Base-by-base conservation (phyloP, 1,140 invertebrate species). In the Leptinotarsa lineolata region DNA sequence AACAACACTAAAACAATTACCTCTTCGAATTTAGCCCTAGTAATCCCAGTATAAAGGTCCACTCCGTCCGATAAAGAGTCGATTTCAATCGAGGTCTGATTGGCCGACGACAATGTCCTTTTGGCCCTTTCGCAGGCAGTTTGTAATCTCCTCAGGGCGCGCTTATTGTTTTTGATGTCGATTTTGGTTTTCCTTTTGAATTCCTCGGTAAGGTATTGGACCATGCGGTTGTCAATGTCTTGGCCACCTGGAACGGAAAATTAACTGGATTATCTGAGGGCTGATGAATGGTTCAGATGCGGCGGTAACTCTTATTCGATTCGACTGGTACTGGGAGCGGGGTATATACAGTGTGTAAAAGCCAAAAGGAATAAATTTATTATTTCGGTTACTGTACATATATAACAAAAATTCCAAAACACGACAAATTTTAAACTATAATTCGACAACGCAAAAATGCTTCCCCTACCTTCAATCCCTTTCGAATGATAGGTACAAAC, bases 161-260 rank as follows among this genome's bases (percentile, higher is more conserved):
- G 75, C 63, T 82, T 82, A 67, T 84, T 83, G 45, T 68, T 76
- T 44, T 78, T 84, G 8, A 76, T 68, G 64, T 81, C 78, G 13
- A 64, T 54, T 70, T 84, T 86, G 77, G 80, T 85, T 72, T 87
- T 88, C 20, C 83, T 80, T 48, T 85, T 84, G 72, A 88, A 88
- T 77, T 88, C 86, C 15, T 87, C 85, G 58, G 86, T 87, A 72
- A 92, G 89, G 83, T 95, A 91, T 74, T 93, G 92, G 0, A 97
- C 93, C 86, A 98, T 88, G 58, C 95, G 85, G 81, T 93, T 92
- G 80, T 97, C 90, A 72, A 89, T 95, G 88, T 92, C 91, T 84
- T 92, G 91, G 2, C 92, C 92, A 11, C 92, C 92, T 68, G 92
- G 84, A 81, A 64, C 13, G 66, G 13, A 64, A 18, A 54, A 54